Evolutionary conservation across 2,797 vertebrate species (phyloP).

Genomic region (Coregonus ussuriensis): DNA sequence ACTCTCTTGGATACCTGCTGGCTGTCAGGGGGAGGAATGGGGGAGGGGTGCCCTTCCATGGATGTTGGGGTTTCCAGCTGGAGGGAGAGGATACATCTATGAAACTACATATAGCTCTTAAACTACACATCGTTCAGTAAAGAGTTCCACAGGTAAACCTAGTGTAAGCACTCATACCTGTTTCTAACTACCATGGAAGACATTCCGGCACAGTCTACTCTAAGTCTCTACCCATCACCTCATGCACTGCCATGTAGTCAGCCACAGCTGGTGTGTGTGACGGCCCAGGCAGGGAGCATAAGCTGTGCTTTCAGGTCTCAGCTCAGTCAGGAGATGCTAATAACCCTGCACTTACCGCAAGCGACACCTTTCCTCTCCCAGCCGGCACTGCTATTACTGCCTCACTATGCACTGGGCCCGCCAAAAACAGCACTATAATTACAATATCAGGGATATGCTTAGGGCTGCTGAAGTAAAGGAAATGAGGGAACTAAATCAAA

Average conservation of each 20-base stretch:
- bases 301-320: neutral
- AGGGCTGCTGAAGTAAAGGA: neutral
- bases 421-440: conserved; percentile 52
- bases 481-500: conserved; percentile 10
- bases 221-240: conserved; percentile 19
- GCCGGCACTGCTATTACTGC: conserved; percentile 60
- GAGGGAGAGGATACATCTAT: neutral
- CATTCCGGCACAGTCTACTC: neutral
- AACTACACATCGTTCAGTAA: neutral
- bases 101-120: neutral
- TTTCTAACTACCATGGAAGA: conserved; percentile 66
- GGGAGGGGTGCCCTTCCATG: too few relatives aligned
- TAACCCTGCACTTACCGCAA: neutral
- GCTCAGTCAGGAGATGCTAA: conserved; percentile 21
- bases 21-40: neutral
- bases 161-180: too few relatives aligned
- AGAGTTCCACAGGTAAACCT: too few relatives aligned
- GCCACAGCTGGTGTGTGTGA: neutral
- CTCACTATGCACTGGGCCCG: conserved; percentile 45
- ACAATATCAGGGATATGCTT: conserved; percentile 24
- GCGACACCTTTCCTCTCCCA: neutral
- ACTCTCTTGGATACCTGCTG: neutral
- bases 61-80: neutral
- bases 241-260: conserved; percentile 8
- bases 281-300: neutral